Conservation (phyloP, 2,113 vertebrate genomes). For the Odocoileus hemionus region DNA sequence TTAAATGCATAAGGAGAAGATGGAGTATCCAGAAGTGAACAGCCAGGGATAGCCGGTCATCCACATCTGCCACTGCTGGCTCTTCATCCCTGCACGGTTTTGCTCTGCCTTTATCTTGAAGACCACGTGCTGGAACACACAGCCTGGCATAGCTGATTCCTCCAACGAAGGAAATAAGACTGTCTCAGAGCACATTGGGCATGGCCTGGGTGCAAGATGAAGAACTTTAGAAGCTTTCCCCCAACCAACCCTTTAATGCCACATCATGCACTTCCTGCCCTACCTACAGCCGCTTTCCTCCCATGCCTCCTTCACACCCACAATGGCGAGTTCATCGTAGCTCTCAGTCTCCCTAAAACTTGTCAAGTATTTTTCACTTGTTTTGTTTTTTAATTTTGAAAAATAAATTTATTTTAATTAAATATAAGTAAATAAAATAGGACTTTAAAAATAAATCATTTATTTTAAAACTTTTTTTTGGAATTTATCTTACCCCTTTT, state of each 20-base stretch:
- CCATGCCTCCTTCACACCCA: rapidly evolving
- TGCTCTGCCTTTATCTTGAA: background rate
- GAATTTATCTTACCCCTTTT: background rate
- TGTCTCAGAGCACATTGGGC: background rate
- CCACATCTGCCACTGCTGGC: rapidly evolving
- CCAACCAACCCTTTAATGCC: background rate
- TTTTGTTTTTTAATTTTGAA: background rate
- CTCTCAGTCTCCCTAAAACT: background rate
- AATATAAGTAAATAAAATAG: background rate
- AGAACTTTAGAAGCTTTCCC: background rate
- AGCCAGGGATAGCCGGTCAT: background rate
- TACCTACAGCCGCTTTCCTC: background rate
- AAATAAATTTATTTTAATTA: background rate
- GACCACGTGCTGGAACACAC: background rate
- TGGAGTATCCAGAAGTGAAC: background rate
- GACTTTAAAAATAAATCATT: background rate
- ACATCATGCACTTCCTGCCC: background rate
- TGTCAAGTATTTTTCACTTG: background rate
- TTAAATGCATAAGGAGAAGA: background rate
- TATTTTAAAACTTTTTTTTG: background rate
- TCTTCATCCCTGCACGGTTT: rapidly evolving
- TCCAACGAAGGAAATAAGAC: background rate
- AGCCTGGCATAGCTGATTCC: background rate
- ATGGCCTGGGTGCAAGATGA: no score
- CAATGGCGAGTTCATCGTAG: background rate